These are phyloP conservation scores for Papilio machaon DNA, from an alignment of 1,140 invertebrate species.

Conservation along the genomic window DNA sequence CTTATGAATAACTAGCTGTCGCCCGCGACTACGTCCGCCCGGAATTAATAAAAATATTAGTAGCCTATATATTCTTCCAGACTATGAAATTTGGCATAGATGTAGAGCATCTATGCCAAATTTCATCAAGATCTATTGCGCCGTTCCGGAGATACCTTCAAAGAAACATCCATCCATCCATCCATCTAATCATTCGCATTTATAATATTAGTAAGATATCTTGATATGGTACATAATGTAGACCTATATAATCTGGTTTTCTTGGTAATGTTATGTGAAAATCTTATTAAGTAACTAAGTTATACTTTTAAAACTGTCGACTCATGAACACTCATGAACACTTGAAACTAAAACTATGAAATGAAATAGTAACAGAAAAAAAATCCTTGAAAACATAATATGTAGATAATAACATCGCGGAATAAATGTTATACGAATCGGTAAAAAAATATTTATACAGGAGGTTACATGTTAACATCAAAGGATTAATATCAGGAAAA, in stretches of 20 bases:
- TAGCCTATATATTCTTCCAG: too few relatives aligned
- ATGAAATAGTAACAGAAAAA: neutral
- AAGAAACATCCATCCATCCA: too few relatives aligned
- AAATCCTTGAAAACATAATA: neutral
- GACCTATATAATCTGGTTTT: neutral
- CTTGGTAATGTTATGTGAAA: neutral
- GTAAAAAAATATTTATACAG: neutral
- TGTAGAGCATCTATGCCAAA: too few relatives aligned
- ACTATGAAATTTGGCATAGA: too few relatives aligned
- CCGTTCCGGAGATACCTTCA: too few relatives aligned
- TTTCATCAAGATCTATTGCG: too few relatives aligned
- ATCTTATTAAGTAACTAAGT: neutral
- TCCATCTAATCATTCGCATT: too few relatives aligned
- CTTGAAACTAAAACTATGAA: neutral
- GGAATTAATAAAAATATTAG: too few relatives aligned
- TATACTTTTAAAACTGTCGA: neutral
- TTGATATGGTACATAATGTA: neutral
- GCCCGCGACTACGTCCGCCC: too few relatives aligned
- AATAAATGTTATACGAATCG: too few relatives aligned
- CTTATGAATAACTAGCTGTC: neutral
- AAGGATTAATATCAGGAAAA: conserved; percentile 9
- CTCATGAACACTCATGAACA: neutral
- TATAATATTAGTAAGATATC: neutral
- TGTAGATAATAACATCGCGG: neutral
- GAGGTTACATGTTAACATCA: conserved; percentile 1